Conservation (phyloP, 2,113 vertebrate species). For the Burhinus oedicnemus region DNA sequence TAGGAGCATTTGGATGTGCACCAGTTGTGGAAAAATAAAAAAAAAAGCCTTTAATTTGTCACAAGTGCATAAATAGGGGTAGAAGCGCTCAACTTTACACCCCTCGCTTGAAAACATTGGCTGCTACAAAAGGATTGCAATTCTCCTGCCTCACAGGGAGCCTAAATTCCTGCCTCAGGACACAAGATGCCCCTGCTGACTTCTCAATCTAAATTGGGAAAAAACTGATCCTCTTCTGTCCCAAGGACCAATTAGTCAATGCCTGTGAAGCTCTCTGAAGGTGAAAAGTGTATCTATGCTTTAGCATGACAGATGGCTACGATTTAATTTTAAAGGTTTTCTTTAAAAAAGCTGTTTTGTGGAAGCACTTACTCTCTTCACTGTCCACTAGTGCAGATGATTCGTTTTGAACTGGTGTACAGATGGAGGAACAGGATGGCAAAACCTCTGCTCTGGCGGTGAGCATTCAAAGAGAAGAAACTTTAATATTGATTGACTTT, state of each 20-base stretch:
- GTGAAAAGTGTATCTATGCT: neutral
- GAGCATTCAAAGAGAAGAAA: slow-evolving; percentile 8
- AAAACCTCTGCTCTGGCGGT: slow-evolving; percentile 2
- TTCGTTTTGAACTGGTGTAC: neutral
- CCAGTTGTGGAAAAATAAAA: neutral
- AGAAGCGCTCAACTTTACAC: neutral
- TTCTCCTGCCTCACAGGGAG: neutral
- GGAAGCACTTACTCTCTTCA: slow-evolving; percentile 5
- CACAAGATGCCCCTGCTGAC: slow-evolving; percentile 23
- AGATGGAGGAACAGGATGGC: neutral
- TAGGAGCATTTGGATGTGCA: neutral
- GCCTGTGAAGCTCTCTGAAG: neutral
- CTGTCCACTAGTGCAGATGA: slow-evolving; percentile 10
- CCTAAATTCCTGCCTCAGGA: slow-evolving; percentile 24
- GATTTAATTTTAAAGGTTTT: slow-evolving; percentile 14
- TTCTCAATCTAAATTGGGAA: neutral
- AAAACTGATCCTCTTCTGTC: neutral
- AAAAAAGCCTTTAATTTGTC: neutral
- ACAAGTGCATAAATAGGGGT: neutral
- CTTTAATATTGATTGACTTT: neutral
- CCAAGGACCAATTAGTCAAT: slow-evolving; percentile 38
- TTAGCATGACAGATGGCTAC: slow-evolving; percentile 10
- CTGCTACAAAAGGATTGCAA: neutral
- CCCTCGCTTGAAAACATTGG: neutral
- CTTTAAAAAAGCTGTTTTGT: neutral